Percentiles rank a stretch among this genome's conserved stretches.
Conservation (phyloP, 2,113 vertebrate genomes). For the Spheniscus mendiculus region DNA sequence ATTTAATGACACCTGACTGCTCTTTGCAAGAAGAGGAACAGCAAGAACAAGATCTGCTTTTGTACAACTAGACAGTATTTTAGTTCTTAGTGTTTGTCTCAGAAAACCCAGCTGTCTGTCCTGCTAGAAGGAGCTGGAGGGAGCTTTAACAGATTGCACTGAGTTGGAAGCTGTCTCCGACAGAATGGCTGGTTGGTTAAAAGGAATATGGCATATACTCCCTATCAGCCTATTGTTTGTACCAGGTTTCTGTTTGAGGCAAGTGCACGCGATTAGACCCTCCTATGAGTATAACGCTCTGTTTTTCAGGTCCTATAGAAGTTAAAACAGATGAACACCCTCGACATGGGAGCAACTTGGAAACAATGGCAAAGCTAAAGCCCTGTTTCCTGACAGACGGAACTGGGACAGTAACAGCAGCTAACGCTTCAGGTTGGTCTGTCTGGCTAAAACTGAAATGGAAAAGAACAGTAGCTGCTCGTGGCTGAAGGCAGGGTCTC, state of each 20-base stretch:
- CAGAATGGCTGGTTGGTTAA: neutral
- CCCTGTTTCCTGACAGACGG: conserved; percentile 88
- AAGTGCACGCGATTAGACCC: neutral
- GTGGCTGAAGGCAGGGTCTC: neutral
- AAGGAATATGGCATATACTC: neutral
- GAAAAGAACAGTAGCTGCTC: neutral
- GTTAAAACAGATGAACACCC: conserved; percentile 91
- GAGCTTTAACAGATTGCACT: neutral
- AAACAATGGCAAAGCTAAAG: conserved; percentile 86
- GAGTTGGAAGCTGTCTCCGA: neutral
- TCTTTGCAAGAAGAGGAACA: neutral
- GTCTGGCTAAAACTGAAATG: neutral
- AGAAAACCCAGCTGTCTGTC: neutral
- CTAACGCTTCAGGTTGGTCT: conserved; percentile 90
- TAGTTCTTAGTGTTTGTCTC: neutral
- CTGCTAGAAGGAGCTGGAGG: neutral
- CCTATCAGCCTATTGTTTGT: neutral
- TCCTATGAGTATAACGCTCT: neutral
- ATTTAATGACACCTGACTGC: neutral
- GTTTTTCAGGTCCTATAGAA: conserved; percentile 83
- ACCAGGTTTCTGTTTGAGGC: neutral
- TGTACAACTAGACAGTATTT: neutral
- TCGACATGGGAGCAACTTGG: conserved; percentile 86
- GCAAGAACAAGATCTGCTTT: neutral
- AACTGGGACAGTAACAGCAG: conserved; percentile 90